phyloP scores from a whole-genome alignment of 2,888 invertebrate genomes.

The Marronus borbonicus region DNA sequence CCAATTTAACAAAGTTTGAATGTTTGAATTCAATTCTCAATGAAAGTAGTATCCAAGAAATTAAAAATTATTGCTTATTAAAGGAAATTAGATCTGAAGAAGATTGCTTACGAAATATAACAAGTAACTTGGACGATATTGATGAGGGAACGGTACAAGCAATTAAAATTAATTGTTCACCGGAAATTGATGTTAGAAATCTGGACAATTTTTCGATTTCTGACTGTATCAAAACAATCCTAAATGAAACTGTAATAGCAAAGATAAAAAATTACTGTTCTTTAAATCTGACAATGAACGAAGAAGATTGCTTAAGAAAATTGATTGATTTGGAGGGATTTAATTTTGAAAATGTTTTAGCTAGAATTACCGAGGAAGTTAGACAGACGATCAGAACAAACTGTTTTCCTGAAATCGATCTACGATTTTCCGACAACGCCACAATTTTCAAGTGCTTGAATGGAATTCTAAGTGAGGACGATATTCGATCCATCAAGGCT shows the following conservation, averaged over 20 bases:
- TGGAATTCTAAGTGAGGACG: not conserved
- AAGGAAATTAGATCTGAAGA: not conserved
- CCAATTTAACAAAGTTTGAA: not conserved
- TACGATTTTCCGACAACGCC: not conserved
- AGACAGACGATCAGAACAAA: not conserved
- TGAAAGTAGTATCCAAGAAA: not conserved
- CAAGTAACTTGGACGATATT: not conserved
- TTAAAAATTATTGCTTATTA: conserved; percentile 2
- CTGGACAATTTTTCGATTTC: not conserved
- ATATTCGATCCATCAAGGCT: not conserved
- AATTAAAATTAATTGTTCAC: conserved; percentile 11
- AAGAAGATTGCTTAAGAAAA: conserved; percentile 8
- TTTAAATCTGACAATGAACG: not conserved
- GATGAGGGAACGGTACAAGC: not conserved
- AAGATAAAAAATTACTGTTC: not conserved
- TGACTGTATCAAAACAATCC: not conserved
- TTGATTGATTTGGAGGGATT: not conserved
- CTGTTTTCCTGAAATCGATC: conserved; percentile 6
- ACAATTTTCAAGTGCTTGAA: conserved; percentile 5
- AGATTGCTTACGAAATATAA: conserved; percentile 21
- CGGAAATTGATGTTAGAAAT: conserved; percentile 1
- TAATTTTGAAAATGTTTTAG: not conserved
- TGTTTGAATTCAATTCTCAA: not conserved
- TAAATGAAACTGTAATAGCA: not conserved
- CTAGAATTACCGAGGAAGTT: not conserved